Conservation (phyloP, 1,140 invertebrate genomes). For the Drosophila punjabiensis region DNA sequence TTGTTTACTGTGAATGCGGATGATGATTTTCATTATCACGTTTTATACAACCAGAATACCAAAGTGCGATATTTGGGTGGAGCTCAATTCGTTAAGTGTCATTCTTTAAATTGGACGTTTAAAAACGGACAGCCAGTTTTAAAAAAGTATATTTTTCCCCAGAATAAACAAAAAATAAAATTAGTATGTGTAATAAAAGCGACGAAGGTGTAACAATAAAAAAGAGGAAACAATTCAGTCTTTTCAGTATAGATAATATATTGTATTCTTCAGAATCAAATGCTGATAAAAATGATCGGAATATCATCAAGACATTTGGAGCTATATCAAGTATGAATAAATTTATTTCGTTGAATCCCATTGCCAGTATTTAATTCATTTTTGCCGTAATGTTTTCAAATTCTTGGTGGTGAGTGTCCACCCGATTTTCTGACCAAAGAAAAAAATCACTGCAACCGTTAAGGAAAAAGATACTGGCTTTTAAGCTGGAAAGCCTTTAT, state of each 20-base stretch:
- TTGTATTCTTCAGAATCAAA: not conserved
- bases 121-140: not conserved
- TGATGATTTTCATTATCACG: constrained; percentile 21
- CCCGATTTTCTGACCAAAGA: no score
- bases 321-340: not conserved
- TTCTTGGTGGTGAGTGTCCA: no score
- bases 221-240: not conserved
- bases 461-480: no score
- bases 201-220: not conserved
- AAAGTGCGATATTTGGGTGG: constrained; percentile 19
- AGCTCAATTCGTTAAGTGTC: not conserved
- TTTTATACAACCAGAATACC: not conserved
- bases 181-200: not conserved
- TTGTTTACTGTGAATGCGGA: constrained; percentile 1
- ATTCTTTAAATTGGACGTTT: not conserved
- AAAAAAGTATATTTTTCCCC: no score
- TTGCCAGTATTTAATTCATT: no score
- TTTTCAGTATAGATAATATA: constrained; percentile 6
- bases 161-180: not conserved
- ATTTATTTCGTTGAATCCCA: not conserved
- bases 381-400: no score
- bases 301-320: no score
- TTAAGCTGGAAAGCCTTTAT: no score
- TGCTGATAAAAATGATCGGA: not conserved
- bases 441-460: no score